A percentile compares a stretch with the other conserved stretches of the same genome.
Evolutionary conservation across 2,888 invertebrate species (phyloP).

Genomic region (Salpingus planirostris): DNA sequence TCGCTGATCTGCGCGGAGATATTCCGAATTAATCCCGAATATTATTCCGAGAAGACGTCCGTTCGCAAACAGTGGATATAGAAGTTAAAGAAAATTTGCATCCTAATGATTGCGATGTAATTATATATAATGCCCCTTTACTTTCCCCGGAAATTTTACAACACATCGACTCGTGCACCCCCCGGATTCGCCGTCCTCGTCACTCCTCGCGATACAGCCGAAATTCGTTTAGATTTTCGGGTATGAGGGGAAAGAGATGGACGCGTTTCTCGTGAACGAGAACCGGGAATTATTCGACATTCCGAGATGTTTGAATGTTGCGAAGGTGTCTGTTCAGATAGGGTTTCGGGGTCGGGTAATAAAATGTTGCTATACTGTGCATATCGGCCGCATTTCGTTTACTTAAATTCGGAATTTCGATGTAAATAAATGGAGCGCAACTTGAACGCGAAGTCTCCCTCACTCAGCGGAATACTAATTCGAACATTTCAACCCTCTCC

Average conservation of each 20-base stretch:
- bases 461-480: slow-evolving; percentile 29
- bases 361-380: slow-evolving; percentile 30
- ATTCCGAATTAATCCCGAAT: slow-evolving; percentile 40
- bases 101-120: slow-evolving; percentile 39
- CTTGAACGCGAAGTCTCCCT: no score
- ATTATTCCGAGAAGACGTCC: slow-evolving; percentile 35
- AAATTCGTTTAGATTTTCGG: no score
- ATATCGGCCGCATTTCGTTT: slow-evolving; percentile 33
- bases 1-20: slow-evolving; percentile 39
- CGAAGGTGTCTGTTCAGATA: slow-evolving; percentile 35
- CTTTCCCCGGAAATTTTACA: no score
- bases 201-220: no score
- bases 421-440: slow-evolving; percentile 33
- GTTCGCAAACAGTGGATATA: slow-evolving; percentile 36
- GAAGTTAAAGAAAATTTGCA: slow-evolving; percentile 41
- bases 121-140: slow-evolving; percentile 33
- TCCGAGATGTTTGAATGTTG: slow-evolving; percentile 28
- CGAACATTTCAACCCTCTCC: no score
- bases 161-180: no score
- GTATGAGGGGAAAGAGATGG: background rate
- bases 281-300: slow-evolving; percentile 5
- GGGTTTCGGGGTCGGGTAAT: slow-evolving; percentile 31
- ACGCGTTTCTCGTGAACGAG: slow-evolving; percentile 7
- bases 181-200: slow-evolving; percentile 8
- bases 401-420: slow-evolving; percentile 37